These are phyloP conservation scores for Trinectes maculatus DNA, from an alignment of 2,113 vertebrate genomes.

Conservation along the genomic window DNA sequence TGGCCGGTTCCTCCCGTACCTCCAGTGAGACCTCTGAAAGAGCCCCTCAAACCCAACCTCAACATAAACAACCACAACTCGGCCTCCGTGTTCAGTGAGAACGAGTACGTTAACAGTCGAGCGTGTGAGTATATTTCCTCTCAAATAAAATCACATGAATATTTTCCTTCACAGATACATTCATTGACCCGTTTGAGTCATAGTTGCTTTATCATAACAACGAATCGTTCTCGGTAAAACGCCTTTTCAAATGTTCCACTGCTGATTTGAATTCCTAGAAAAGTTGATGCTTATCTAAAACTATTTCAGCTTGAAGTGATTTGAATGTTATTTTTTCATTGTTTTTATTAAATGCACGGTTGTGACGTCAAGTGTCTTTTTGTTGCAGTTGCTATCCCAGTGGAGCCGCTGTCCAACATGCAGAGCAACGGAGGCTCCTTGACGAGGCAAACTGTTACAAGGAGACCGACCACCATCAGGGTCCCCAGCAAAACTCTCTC, in stretches of 20 bases:
- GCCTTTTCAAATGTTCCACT: no score
- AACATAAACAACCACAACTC: slow-evolving; percentile 81
- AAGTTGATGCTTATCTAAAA: no score
- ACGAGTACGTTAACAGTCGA: slow-evolving; percentile 17
- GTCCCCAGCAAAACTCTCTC: slow-evolving; percentile 86
- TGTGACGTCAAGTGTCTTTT: slow-evolving; percentile 7
- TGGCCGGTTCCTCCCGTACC: slow-evolving; percentile 5
- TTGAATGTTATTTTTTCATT: no score
- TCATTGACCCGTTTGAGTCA: not conserved
- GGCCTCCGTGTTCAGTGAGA: slow-evolving; percentile 10
- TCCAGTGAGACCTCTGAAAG: slow-evolving; percentile 46
- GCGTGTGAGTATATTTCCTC: slow-evolving; percentile 67
- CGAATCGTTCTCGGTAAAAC: no score
- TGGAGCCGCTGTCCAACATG: slow-evolving; percentile 73
- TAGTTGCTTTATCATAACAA: no score
- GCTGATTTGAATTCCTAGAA: no score
- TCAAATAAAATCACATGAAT: no score
- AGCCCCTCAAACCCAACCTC: slow-evolving; percentile 69
- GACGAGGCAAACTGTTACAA: slow-evolving; percentile 58
- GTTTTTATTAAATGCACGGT: not conserved
- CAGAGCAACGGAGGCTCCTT: slow-evolving; percentile 64
- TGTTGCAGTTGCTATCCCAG: slow-evolving; percentile 79
- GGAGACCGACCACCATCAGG: slow-evolving; percentile 94
- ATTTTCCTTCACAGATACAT: not conserved
- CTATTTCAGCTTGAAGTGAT: no score